Percentiles rank a stretch among this genome's conserved stretches.
These are phyloP conservation scores for Timema podura DNA, from an alignment of 2,888 invertebrate species.

Conservation along the genomic window DNA sequence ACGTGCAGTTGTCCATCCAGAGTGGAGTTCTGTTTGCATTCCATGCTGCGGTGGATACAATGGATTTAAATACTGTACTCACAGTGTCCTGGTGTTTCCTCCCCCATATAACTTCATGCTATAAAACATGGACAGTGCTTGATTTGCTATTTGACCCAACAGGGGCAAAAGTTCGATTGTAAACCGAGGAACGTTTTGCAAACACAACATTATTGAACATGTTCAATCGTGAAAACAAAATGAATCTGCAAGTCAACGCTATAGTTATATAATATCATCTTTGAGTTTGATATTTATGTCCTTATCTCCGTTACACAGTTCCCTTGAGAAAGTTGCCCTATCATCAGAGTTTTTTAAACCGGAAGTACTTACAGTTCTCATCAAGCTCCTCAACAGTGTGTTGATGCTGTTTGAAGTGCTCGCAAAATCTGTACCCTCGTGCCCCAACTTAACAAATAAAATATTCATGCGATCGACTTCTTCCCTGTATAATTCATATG, in stretches of 20 bases:
- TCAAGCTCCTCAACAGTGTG: slow-evolving; percentile 7
- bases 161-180: not conserved
- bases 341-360: not conserved
- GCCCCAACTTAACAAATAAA: slow-evolving; percentile 6
- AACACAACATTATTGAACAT: slow-evolving; percentile 7
- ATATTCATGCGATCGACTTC: slow-evolving; percentile 6
- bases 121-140: not conserved
- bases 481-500: slow-evolving; percentile 9
- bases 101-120: slow-evolving; percentile 2
- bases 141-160: not conserved
- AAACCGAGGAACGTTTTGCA: not conserved
- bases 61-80: not conserved
- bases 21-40: not conserved
- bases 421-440: slow-evolving; percentile 7
- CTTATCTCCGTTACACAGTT: slow-evolving; percentile 3
- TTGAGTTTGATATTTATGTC: not conserved
- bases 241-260: slow-evolving; percentile 12
- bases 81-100: not conserved
- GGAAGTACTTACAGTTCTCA: not conserved
- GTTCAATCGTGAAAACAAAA: not conserved
- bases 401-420: slow-evolving; percentile 3
- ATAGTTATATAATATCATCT: slow-evolving; percentile 1
- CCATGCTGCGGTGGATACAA: not conserved
- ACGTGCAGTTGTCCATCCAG: slow-evolving; percentile 7
- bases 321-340: not conserved